phyloP scores from a whole-genome alignment of 2,113 vertebrate genomes.

The Rafetus swinhoei region DNA sequence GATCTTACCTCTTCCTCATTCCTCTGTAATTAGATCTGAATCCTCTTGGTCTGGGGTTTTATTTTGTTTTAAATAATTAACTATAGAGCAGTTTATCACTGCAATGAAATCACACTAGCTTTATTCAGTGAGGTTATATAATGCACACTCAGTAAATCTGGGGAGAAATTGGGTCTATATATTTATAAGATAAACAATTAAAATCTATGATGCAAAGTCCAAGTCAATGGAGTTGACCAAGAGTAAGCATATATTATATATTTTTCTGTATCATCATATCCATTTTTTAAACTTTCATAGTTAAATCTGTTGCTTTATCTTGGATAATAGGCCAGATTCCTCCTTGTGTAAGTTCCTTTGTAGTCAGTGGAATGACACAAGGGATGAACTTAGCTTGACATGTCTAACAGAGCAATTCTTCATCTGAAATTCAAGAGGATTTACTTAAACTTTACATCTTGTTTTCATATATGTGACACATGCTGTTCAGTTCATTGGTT shows the following conservation, averaged over 20 bases:
- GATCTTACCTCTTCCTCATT: too few species aligned
- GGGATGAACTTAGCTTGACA: neutral
- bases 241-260: neutral
- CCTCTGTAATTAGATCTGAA: neutral
- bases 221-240: neutral
- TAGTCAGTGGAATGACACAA: neutral
- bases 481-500: neutral
- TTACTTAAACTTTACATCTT: neutral
- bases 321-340: neutral
- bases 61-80: constrained; percentile 32
- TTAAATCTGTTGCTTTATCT: neutral
- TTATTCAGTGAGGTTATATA: neutral
- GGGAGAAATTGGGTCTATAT: neutral
- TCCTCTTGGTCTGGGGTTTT: constrained; percentile 49
- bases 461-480: neutral
- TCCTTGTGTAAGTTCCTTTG: neutral
- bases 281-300: neutral
- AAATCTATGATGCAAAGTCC: neutral
- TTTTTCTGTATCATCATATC: neutral
- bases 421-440: neutral
- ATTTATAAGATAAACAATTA: neutral
- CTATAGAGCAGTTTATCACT: neutral
- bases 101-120: neutral
- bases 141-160: neutral
- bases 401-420: neutral